Conservation (phyloP, 1,140 invertebrate genomes). For the Neodiprion lecontei region DNA sequence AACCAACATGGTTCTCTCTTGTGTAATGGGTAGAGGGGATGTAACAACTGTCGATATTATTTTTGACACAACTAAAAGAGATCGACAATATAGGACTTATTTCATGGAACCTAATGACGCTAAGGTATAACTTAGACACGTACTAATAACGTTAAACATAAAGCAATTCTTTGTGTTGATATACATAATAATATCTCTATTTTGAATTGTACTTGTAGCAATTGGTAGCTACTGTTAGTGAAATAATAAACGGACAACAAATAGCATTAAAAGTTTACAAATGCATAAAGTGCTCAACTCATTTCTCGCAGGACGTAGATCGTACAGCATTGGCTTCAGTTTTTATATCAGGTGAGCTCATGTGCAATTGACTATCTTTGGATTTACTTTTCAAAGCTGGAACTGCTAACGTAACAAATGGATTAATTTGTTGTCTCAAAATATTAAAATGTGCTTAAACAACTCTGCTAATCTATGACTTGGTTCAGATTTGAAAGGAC, state of each 20-base stretch:
- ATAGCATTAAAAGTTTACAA: slow-evolving; percentile 64
- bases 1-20: slow-evolving; percentile 64
- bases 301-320: slow-evolving; percentile 65
- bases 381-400: background rate
- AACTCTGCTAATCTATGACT: background rate
- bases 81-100: slow-evolving; percentile 66
- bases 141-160: slow-evolving; percentile 17
- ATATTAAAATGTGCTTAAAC: background rate
- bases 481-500: slow-evolving; percentile 44
- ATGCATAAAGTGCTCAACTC: slow-evolving; percentile 69
- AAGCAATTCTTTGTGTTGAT: background rate
- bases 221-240: slow-evolving; percentile 60
- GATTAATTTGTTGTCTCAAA: background rate
- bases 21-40: slow-evolving; percentile 57
- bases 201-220: slow-evolving; percentile 51
- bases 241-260: slow-evolving; percentile 60
- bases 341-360: slow-evolving; percentile 34
- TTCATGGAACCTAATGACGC: slow-evolving; percentile 64
- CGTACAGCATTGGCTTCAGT: slow-evolving; percentile 32
- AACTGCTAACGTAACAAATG: no score
- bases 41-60: slow-evolving; percentile 65
- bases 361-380: background rate
- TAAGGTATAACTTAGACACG: slow-evolving; percentile 52
- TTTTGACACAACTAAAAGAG: slow-evolving; percentile 67
- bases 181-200: background rate